phyloP scores from a whole-genome alignment of 2,888 invertebrate genomes.

The Stegana nigrithorax region DNA sequence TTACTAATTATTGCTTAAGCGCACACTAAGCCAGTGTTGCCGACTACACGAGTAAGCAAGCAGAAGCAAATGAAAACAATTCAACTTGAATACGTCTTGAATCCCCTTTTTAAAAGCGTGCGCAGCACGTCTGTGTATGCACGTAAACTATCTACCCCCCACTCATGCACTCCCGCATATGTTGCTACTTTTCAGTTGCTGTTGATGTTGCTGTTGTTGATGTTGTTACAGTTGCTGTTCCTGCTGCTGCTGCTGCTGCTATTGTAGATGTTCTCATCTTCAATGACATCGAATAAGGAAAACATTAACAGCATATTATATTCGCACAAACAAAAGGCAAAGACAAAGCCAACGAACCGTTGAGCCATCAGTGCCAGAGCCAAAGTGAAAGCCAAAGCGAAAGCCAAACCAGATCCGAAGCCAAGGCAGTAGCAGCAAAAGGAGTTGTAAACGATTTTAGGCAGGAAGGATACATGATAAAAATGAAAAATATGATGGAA shows the following conservation, averaged over 20 bases:
- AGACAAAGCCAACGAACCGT: slow-evolving; percentile 53
- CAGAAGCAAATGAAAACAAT: slow-evolving; percentile 58
- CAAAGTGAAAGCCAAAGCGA: neutral
- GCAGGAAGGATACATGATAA: slow-evolving; percentile 25
- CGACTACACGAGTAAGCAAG: slow-evolving; percentile 39
- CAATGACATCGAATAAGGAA: slow-evolving; percentile 10
- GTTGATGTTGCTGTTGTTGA: neutral
- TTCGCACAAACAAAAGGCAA: slow-evolving; percentile 52
- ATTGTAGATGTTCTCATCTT: neutral
- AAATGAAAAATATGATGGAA: slow-evolving; percentile 58
- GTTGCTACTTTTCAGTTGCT: neutral
- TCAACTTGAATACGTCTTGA: slow-evolving; percentile 55
- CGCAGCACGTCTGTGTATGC: too few species aligned
- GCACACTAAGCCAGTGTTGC: slow-evolving; percentile 47
- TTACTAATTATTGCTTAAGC: slow-evolving; percentile 57
- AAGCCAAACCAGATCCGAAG: too few species aligned
- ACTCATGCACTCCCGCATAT: neutral
- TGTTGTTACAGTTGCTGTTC: neutral
- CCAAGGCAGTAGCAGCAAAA: neutral
- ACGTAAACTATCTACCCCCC: too few species aligned
- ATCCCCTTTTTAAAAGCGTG: slow-evolving; percentile 45
- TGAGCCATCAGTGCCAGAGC: slow-evolving; percentile 31
- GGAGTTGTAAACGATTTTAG: slow-evolving; percentile 2
- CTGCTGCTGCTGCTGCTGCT: neutral
- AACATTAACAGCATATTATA: slow-evolving; percentile 60